These are phyloP conservation scores for Microcebus ravelobensis DNA, from an alignment of 2,113 vertebrate genomes.

Conservation along the genomic window DNA sequence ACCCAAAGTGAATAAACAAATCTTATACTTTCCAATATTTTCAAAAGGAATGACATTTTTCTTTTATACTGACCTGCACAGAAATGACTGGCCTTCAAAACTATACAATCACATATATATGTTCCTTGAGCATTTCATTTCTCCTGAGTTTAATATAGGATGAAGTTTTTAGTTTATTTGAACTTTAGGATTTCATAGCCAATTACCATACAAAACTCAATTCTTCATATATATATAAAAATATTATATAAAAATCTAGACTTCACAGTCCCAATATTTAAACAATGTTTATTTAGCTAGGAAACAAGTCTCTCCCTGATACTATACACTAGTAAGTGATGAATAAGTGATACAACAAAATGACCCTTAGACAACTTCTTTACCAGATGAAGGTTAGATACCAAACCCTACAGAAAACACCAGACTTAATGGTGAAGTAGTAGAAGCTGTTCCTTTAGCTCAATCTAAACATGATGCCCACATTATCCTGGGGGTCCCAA, in stretches of 20 bases:
- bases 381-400: neutral
- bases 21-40: neutral
- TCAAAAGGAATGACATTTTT: neutral
- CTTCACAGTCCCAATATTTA: neutral
- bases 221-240: neutral
- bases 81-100: neutral
- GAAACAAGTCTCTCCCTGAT: neutral
- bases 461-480: neutral
- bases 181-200: neutral
- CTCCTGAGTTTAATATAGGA: neutral
- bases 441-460: neutral
- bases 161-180: neutral
- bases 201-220: neutral
- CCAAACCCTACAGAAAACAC: neutral
- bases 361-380: neutral
- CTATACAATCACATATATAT: neutral
- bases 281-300: neutral
- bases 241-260: neutral
- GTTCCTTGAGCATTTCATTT: neutral
- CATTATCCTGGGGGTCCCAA: neutral
- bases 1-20: neutral
- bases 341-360: neutral
- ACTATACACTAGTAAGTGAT: neutral
- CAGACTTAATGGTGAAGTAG: neutral
- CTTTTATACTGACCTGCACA: neutral